Conservation (phyloP, 2,888 invertebrate genomes). For the Nemotelus nigrinus region DNA sequence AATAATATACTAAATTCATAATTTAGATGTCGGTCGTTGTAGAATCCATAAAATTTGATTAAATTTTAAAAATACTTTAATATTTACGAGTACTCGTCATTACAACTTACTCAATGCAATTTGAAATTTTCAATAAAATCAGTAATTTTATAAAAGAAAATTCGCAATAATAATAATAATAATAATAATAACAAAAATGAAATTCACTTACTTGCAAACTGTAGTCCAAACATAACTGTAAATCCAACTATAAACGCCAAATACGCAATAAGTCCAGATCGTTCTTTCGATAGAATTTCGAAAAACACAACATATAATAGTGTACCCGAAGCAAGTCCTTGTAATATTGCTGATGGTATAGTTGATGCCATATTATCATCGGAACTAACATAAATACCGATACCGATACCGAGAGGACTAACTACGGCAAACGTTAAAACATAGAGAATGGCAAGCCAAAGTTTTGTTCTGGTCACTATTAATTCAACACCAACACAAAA, state of each 20-base stretch:
- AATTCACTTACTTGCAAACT: conserved; percentile 41
- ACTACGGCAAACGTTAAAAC: conserved; percentile 81
- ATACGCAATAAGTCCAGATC: conserved; percentile 72
- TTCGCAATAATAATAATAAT: too few species aligned
- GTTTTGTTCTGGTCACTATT: conserved; percentile 75
- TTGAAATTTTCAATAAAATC: neutral
- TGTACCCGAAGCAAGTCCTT: conserved; percentile 92
- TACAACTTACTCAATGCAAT: too few species aligned
- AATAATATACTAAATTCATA: too few species aligned
- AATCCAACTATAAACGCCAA: conserved; percentile 76
- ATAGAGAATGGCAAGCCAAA: conserved; percentile 72
- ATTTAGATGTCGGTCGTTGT: too few species aligned
- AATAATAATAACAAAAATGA: neutral
- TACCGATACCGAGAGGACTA: conserved; percentile 82
- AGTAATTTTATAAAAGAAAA: conserved; percentile 1
- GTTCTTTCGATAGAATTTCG: conserved; percentile 78
- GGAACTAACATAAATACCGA: conserved; percentile 72
- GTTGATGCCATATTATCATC: conserved; percentile 70
- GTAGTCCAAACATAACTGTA: conserved; percentile 73
- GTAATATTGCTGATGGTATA: conserved; percentile 72
- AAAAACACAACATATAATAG: conserved; percentile 96
- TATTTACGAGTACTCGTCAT: too few species aligned
- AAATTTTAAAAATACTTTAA: too few species aligned
- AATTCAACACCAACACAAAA: conserved; percentile 89
- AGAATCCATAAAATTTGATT: too few species aligned